Base-by-base conservation (phyloP, 2,113 vertebrate genomes). In the Ceratotherium simum region DNA sequence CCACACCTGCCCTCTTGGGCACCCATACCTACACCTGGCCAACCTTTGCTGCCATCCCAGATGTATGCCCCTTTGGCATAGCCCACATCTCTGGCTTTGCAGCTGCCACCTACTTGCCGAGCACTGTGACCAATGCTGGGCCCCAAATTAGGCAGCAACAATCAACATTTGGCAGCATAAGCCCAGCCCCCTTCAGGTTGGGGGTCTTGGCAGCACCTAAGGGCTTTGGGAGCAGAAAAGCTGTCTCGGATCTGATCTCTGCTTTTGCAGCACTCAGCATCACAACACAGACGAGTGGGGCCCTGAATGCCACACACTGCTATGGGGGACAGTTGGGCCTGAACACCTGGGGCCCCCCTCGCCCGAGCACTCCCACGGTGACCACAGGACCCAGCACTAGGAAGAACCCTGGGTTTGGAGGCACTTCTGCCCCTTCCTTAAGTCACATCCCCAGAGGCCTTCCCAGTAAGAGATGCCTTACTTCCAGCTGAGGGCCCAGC, bases 321-420 rank as follows among this genome's bases (percentile, higher is more conserved):
- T 99, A 99, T 0, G 98, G 98, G 58, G 98, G 98, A 0, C 95
- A 98, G 12, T 84, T 98, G 70, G 29, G 98, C 1, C 97, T 96
- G 75, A 91, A 69, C 0, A 0, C 65, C 0, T 42, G 97, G 93
- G 96, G 82, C 0, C 54, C 8, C 0, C 95, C 99, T 98, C 97
- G 81, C 92, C 95, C 99, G 98, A 96, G 99, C 98, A 27, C 96
- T 0, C 83, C 97, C 12, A 95, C 98, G 0, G 93, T 94, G 93
- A 98, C 98, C 94, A 90, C 46, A 1, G 91, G 98, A 92, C 90
- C 94, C 85, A 98, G 96, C 78, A 78, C 98, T 10, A 98, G 98
- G 76, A 99, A 97, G 97, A 99, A 99, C 73, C 98, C 99, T 0
- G 69, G 96, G 1, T 99, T 99, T 25, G 98, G 99, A 99, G 98